A percentile compares a stretch with the other conserved stretches of the same genome.
These are phyloP conservation scores for Dryomyza anilis DNA, from an alignment of 2,888 invertebrate genomes.

Conservation along the genomic window DNA sequence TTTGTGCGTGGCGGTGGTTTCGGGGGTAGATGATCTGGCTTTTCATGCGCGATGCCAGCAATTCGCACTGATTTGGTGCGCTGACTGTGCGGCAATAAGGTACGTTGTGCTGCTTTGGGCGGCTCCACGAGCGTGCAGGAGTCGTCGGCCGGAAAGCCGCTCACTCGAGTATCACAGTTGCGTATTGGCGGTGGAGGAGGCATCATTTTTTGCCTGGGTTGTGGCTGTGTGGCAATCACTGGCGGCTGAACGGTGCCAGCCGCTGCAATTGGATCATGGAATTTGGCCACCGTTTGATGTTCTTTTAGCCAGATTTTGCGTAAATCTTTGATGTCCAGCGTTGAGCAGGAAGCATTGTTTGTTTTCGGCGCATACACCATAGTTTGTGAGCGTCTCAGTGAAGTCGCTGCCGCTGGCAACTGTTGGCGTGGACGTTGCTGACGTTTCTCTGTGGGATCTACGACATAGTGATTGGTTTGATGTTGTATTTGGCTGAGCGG, in stretches of 20 bases:
- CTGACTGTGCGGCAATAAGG: slow-evolving; percentile 42
- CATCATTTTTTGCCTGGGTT: slow-evolving; percentile 38
- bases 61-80: slow-evolving; percentile 51
- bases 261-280: slow-evolving; percentile 4
- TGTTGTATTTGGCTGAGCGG: slow-evolving; percentile 2
- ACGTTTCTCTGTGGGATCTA: slow-evolving; percentile 51
- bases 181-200: slow-evolving; percentile 42
- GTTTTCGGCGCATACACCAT: slow-evolving; percentile 44
- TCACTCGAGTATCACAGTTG: slow-evolving; percentile 50
- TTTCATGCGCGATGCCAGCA: slow-evolving; percentile 19
- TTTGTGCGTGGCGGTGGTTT: slow-evolving; percentile 36
- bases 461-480: slow-evolving; percentile 49
- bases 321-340: slow-evolving; percentile 45
- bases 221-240: slow-evolving; percentile 52
- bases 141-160: slow-evolving; percentile 22
- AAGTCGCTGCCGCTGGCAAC: slow-evolving; percentile 47
- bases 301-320: slow-evolving; percentile 41
- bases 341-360: slow-evolving; percentile 29
- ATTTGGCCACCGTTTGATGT: slow-evolving; percentile 21
- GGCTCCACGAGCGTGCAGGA: slow-evolving; percentile 15
- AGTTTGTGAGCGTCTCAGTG: slow-evolving; percentile 57
- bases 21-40: slow-evolving; percentile 27
- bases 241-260: slow-evolving; percentile 34
- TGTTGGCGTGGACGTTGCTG: slow-evolving; percentile 54
- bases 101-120: slow-evolving; percentile 42